Percentiles rank a stretch among this genome's conserved stretches.
phyloP scores from a whole-genome alignment of 2,888 invertebrate genomes.

The Monochamus alternatus region DNA sequence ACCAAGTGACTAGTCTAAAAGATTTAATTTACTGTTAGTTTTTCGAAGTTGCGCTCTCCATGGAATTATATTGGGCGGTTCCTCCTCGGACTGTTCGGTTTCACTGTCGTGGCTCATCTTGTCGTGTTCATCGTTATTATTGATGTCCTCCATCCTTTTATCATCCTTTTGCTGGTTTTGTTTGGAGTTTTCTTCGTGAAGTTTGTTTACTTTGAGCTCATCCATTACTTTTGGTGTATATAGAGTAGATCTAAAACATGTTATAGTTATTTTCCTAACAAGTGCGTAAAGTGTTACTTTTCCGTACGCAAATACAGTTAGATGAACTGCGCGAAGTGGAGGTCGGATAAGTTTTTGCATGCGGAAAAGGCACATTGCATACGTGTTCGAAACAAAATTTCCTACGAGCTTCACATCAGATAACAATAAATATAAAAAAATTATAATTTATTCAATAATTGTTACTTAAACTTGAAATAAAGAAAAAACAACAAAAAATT shows the following conservation, averaged over 20 bases:
- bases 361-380: too few species aligned
- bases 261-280: too few species aligned
- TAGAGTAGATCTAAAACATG: conserved; percentile 74
- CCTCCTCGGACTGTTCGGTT: conserved; percentile 67
- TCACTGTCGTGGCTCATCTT: conserved; percentile 47
- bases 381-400: too few species aligned
- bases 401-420: too few species aligned
- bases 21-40: conserved; percentile 90
- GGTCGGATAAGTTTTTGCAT: too few species aligned
- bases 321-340: too few species aligned
- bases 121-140: conserved; percentile 69
- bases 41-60: conserved; percentile 92
- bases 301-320: too few species aligned
- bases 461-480: too few species aligned
- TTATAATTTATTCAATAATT: too few species aligned
- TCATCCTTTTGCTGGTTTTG: conserved; percentile 64
- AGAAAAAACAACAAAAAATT: too few species aligned
- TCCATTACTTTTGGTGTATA: conserved; percentile 82
- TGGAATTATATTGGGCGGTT: conserved; percentile 82
- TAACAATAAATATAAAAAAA: too few species aligned
- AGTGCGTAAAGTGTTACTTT: too few species aligned
- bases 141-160: conserved; percentile 64
- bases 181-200: conserved; percentile 69
- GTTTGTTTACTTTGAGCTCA: conserved; percentile 73
- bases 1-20: conserved; percentile 76